Evolutionary conservation across 2,797 vertebrate genomes (phyloP), one percentile per base, ranked within the genome.

Genomic region (Helicolenus hilgendorfi): DNA sequence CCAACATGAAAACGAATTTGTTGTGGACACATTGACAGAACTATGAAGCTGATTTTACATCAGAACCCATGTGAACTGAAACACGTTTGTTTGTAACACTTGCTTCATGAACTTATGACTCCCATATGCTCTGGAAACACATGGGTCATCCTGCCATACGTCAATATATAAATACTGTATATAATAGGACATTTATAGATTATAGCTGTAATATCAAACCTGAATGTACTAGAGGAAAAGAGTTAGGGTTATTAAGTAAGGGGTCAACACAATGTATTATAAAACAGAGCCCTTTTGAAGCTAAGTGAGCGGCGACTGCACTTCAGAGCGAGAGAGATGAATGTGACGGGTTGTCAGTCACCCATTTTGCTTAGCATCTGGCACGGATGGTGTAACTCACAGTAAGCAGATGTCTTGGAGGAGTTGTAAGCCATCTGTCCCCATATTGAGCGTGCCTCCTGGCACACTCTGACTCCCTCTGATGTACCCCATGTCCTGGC

Each of bases 391-490:
- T 78, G 36, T 35, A 87, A 81, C 67, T 85, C 76, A 58, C 75
- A 83, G 72, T 14, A 83, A 91, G 38, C 92, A 94, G 89, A 95
- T 93, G 93, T 89, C 75, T 85, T 78, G 87, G 89, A 94, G 90
- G 91, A 91, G 92, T 91, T 75, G 63, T 65, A 38, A 63, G 63
- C 92, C 91, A 94, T 94, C 94, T 95, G 94, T 85, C 29, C 5
- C 64, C 80, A 68, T 74, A 33, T 0, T 78, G 77, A 91, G 36
- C 36, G 29, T 75, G 67, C 36, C 84, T 85, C 68, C 67, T 73
- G 76, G 81, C 74, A 86, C 76, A 73, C 60, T 72, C 63, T 79
- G 84, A 63, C 36, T 69, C 64, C 55, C 20, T 22, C 24, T 38
- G n/a, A 78, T 82, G 41, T 53, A 79, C 59, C 81, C 33, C 58